Evolutionary conservation across 2,797 vertebrate species (phyloP).

Genomic region (Sebastes itinus): DNA sequence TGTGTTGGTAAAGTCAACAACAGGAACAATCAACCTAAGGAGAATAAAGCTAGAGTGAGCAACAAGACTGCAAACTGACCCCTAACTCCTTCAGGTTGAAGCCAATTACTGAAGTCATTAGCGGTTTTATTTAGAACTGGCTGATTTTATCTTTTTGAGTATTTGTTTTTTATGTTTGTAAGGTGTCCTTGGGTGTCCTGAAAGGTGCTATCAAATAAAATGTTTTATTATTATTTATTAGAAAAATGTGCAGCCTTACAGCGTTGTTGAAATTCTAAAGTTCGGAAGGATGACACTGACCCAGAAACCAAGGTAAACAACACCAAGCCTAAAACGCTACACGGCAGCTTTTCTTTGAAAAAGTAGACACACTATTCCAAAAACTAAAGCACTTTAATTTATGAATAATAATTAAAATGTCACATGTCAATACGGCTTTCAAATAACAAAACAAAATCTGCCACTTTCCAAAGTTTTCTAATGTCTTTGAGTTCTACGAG

Average conservation of each 20-base stretch:
- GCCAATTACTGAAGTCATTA: neutral
- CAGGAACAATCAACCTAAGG: neutral
- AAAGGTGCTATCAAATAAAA: too few relatives aligned
- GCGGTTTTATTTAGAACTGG: too few relatives aligned
- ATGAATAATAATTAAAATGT: neutral
- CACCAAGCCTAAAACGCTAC: neutral
- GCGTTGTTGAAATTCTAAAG: too few relatives aligned
- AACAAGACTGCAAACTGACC: neutral
- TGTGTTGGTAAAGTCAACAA: neutral
- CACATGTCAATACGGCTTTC: neutral
- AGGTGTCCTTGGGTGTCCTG: too few relatives aligned
- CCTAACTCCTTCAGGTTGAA: neutral
- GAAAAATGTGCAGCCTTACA: too few relatives aligned
- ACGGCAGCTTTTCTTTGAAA: neutral
- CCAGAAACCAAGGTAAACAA: too few relatives aligned
- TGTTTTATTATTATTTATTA: too few relatives aligned
- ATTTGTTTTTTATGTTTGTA: too few relatives aligned
- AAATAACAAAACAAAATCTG: neutral
- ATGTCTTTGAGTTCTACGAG: neutral
- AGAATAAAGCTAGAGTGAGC: neutral
- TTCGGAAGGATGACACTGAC: neutral
- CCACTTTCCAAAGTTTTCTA: neutral
- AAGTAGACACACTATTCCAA: neutral
- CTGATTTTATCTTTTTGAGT: too few relatives aligned
- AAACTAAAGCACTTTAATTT: neutral